phyloP scores from a whole-genome alignment of 2,797 vertebrate genomes.

The Rhinella marina region DNA sequence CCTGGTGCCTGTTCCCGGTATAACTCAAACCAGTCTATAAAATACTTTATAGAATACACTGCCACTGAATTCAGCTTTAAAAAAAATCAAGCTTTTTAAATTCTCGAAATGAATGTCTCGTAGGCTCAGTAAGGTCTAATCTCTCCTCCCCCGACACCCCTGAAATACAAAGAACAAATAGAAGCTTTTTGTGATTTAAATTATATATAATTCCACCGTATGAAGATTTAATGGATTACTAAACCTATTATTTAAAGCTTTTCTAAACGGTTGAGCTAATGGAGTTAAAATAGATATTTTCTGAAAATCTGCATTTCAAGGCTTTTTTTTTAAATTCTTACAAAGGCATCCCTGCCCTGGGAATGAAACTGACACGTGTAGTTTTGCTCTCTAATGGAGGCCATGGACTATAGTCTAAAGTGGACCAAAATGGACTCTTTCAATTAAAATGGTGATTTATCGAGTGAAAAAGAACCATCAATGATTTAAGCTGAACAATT shows the following conservation, averaged over 20 bases:
- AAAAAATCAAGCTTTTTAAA: background rate
- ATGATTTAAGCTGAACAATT: no score
- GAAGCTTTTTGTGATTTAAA: background rate
- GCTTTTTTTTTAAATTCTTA: background rate
- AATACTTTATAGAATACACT: background rate
- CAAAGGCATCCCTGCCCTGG: background rate
- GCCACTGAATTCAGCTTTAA: background rate
- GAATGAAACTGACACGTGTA: background rate
- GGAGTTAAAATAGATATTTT: constrained; percentile 1
- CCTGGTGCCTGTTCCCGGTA: background rate
- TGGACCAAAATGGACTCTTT: no score
- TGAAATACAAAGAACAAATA: constrained; percentile 6
- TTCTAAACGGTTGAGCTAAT: constrained; percentile 7
- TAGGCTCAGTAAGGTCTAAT: background rate
- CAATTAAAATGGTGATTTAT: no score
- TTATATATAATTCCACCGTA: background rate
- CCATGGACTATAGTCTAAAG: background rate
- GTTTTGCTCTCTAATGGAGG: background rate
- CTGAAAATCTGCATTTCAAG: background rate
- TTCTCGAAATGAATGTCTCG: background rate
- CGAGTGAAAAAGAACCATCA: no score
- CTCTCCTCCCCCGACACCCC: background rate
- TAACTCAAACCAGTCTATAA: background rate
- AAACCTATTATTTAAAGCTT: constrained; percentile 26
- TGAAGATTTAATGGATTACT: constrained; percentile 14